Percentiles rank a stretch among this genome's conserved stretches.
Evolutionary conservation across 2,113 vertebrate species (phyloP).

Genomic region (Gnathonemus longibarbis): DNA sequence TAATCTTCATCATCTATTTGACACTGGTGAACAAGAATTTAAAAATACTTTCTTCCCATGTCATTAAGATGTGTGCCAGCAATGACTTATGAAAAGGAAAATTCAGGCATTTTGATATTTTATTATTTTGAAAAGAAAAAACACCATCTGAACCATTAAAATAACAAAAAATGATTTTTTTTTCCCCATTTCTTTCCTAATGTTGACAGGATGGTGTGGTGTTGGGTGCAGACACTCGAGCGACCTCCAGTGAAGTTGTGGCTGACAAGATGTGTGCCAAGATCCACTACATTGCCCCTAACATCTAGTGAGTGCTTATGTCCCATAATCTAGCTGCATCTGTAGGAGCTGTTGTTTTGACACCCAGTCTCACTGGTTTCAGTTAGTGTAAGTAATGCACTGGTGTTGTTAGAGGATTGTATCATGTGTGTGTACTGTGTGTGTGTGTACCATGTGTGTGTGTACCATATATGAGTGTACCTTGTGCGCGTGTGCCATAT

Average conservation of each 20-base stretch:
- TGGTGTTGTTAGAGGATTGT: not conserved
- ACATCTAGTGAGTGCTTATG: slow-evolving; percentile 58
- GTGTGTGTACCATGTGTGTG: not conserved
- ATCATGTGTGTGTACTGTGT: not conserved
- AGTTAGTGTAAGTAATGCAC: not conserved
- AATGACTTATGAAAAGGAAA: not conserved
- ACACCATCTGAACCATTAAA: not conserved
- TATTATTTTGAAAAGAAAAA: not conserved
- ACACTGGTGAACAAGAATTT: not conserved
- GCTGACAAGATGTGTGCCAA: slow-evolving; percentile 61
- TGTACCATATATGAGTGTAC: not conserved
- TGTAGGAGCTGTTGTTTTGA: not conserved
- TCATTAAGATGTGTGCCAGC: not conserved
- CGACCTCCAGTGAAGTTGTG: slow-evolving; percentile 57
- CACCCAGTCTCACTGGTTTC: not conserved
- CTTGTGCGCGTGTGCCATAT: too few relatives aligned
- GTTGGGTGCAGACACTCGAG: slow-evolving; percentile 63
- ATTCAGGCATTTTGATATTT: not conserved
- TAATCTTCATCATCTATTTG: not conserved
- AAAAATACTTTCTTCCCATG: not conserved
- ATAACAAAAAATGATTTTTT: not conserved
- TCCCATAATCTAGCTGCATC: not conserved
- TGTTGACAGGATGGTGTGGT: slow-evolving; percentile 59
- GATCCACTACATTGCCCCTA: slow-evolving; percentile 64
- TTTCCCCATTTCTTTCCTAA: not conserved